A percentile compares a stretch with the other conserved stretches of the same genome.
Conservation (phyloP, 1,140 invertebrate genomes). For the Asobara japonica region DNA sequence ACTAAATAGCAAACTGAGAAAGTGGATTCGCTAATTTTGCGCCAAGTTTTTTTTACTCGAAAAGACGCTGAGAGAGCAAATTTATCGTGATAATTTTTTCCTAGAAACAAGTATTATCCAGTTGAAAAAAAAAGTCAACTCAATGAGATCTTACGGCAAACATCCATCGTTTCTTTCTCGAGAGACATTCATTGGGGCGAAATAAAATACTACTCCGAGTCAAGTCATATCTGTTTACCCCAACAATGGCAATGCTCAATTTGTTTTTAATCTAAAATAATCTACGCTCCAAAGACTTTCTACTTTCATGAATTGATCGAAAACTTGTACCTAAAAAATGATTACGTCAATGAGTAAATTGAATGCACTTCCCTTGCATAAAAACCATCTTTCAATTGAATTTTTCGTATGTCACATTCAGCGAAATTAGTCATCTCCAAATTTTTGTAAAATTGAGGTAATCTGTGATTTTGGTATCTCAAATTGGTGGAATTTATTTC, state of each 20-base stretch:
- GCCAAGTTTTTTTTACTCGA: no score
- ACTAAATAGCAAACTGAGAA: no score
- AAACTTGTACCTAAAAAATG: not conserved
- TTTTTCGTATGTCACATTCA: no score
- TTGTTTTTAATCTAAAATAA: not conserved
- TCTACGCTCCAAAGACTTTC: not conserved
- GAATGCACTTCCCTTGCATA: not conserved
- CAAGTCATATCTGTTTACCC: not conserved
- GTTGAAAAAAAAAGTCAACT: not conserved
- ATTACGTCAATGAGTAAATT: not conserved
- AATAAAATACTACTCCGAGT: not conserved
- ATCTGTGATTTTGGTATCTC: no score
- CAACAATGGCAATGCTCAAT: not conserved
- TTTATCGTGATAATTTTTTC: not conserved
- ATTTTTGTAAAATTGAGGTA: no score
- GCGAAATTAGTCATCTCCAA: no score
- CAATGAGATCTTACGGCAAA: not conserved
- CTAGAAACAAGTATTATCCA: not conserved
- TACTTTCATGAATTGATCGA: not conserved
- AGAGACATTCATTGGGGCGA: not conserved
- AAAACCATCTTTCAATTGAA: not conserved
- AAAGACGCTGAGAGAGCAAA: no score
- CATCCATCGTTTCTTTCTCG: not conserved
- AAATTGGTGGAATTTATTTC: no score
- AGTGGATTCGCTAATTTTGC: no score